These are phyloP conservation scores for Hesperia comma DNA, from an alignment of 2,888 invertebrate genomes.

Conservation along the genomic window DNA sequence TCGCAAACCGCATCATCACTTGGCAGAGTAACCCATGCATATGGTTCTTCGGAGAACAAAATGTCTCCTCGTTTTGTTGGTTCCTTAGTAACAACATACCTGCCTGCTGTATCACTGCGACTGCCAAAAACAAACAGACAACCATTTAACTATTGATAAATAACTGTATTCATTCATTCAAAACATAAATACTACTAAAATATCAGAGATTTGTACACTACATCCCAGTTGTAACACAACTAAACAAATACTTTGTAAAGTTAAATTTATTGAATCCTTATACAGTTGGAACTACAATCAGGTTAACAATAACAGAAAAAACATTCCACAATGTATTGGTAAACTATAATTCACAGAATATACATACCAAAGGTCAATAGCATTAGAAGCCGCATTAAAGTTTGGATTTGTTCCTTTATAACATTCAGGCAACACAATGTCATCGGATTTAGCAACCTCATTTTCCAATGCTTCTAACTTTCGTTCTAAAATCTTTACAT, in stretches of 20 bases:
- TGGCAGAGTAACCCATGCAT: slow-evolving; percentile 88
- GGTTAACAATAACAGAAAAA: too few relatives aligned
- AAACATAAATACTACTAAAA: too few relatives aligned
- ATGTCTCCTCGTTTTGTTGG: slow-evolving; percentile 87
- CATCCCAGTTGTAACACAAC: too few relatives aligned
- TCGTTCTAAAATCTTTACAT: slow-evolving; percentile 59
- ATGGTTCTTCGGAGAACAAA: slow-evolving; percentile 91
- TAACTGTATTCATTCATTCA: background rate
- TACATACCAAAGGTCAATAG: slow-evolving; percentile 72
- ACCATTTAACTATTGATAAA: background rate
- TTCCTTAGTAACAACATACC: slow-evolving; percentile 86
- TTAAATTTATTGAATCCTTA: too few relatives aligned
- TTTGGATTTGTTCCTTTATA: slow-evolving; percentile 74
- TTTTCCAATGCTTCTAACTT: slow-evolving; percentile 53
- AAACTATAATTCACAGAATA: background rate
- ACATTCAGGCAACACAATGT: slow-evolving; percentile 65
- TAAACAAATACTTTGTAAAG: too few relatives aligned
- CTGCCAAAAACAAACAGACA: slow-evolving; percentile 53
- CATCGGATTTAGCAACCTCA: slow-evolving; percentile 41
- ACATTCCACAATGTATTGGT: too few relatives aligned
- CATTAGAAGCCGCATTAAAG: slow-evolving; percentile 82
- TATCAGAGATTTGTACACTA: too few relatives aligned
- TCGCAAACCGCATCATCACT: slow-evolving; percentile 87
- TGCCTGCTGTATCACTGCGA: slow-evolving; percentile 83
- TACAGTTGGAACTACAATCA: too few relatives aligned